Percentiles rank a stretch among this genome's conserved stretches.
These are phyloP conservation scores for Aethes cnicana DNA, from an alignment of 2,888 invertebrate species.

Conservation along the genomic window DNA sequence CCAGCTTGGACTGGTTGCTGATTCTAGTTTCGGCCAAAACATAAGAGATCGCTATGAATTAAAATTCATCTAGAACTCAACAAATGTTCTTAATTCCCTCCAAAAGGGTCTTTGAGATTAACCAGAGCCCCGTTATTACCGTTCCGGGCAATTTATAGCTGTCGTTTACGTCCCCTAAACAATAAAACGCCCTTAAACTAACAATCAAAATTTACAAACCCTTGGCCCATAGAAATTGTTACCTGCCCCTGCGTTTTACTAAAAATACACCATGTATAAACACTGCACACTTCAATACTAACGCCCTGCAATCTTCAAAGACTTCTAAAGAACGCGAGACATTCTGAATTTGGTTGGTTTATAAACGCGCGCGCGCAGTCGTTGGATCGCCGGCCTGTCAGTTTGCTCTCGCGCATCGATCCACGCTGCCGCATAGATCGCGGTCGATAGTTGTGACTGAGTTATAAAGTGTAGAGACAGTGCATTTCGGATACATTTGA, in stretches of 20 bases:
- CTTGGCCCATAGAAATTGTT: conserved; percentile 66
- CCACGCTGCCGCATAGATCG: conserved; percentile 46
- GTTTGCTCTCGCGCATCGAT: conserved; percentile 74
- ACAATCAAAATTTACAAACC: conserved; percentile 44
- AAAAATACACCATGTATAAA: conserved; percentile 79
- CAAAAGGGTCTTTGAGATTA: background rate
- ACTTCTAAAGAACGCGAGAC: conserved; percentile 29
- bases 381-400: conserved; percentile 67
- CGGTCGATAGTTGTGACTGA: conserved; percentile 60
- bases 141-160: conserved; percentile 21
- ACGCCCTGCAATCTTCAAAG: conserved; percentile 29
- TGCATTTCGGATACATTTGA: conserved; percentile 36
- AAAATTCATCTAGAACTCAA: conserved; percentile 26
- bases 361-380: conserved; percentile 70
- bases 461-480: conserved; percentile 37
- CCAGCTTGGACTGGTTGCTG: conserved; percentile 11
- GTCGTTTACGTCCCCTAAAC: conserved; percentile 24
- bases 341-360: conserved; percentile 52
- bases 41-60: conserved; percentile 24
- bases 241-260: conserved; percentile 73
- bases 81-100: background rate
- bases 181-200: conserved; percentile 27
- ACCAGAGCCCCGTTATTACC: conserved; percentile 13
- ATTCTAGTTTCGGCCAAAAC: conserved; percentile 21
- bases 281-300: conserved; percentile 44